Evolutionary conservation across 1,140 invertebrate species (phyloP), one percentile per base, ranked within the genome.

Genomic region (Lerema accius): DNA sequence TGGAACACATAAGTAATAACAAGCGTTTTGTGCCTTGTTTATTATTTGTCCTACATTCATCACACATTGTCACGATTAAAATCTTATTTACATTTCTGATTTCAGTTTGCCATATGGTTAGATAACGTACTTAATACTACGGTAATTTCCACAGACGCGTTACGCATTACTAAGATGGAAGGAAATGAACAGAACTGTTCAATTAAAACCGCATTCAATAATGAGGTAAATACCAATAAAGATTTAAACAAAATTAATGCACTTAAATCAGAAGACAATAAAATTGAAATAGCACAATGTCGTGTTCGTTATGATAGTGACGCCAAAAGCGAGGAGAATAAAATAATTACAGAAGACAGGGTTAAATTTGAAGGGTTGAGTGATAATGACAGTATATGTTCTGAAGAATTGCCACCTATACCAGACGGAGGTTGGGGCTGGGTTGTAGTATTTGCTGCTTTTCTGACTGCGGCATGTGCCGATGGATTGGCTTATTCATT

Each of bases 401-500:
- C 82, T 1, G 73, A 79, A 11, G 76, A 78, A 59, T 50, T 82
- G 10, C 84, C 85, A 4, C 73, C 82, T 1, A 85, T 90, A n/a
- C 87, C 87, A 1, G 87, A 90, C 32, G 87, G 87, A 7, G 87
- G 87, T 4, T 90, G 84, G 84, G 96, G 97, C 0, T 98, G 97
- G 97, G 94, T 98, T 3, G 96, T 98, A 0, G 96, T 98, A 0
- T 87, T 94, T 3, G 93, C 96, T 0, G 96, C 96, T 0, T 93
- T 98, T 42, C 78, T 97, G 15, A 94, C 97, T 6, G 96, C 96
- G 39, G 93, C 98, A 65, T 96, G 98, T 14, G 96, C 97, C 23
- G 98, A 99, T 83, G 98, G 97, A 0, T 93, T 98, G 1, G 96
- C 96, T 1, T 97, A 98, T 77, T 97, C 97, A 0, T 98, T 98